phyloP scores from a whole-genome alignment of 2,888 invertebrate species.

The Synergus gifuensis region DNA sequence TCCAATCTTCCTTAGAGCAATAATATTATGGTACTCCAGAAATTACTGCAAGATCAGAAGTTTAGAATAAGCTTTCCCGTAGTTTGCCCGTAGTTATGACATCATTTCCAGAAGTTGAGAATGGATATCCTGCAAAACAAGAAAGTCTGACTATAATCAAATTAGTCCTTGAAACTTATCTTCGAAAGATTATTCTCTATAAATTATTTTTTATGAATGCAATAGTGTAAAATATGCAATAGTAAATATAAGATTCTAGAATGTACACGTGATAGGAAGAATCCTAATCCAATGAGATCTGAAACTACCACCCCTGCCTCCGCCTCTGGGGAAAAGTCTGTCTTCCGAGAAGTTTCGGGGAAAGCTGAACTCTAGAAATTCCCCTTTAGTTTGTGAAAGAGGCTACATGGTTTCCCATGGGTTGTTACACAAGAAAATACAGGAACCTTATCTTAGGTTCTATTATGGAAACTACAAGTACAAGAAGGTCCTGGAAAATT shows the following conservation, averaged over 20 bases:
- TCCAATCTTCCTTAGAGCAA: background rate
- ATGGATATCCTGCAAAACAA: too few relatives aligned
- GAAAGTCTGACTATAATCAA: too few relatives aligned
- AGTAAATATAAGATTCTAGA: background rate
- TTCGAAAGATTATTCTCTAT: background rate
- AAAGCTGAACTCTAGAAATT: background rate
- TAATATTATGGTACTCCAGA: background rate
- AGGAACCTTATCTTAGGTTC: background rate
- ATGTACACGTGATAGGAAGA: background rate
- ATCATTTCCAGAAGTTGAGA: background rate
- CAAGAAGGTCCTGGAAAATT: too few relatives aligned
- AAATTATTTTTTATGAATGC: background rate
- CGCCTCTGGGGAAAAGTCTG: background rate
- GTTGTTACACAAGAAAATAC: constrained; percentile 8
- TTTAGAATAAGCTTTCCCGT: background rate
- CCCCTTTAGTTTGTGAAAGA: background rate
- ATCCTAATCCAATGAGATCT: constrained; percentile 1
- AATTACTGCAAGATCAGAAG: background rate
- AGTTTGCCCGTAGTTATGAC: background rate
- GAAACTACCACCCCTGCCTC: background rate
- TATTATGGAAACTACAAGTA: background rate
- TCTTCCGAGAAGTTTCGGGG: background rate
- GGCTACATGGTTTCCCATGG: constrained; percentile 6
- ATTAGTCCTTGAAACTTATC: too few relatives aligned
- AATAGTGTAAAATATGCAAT: background rate